phyloP scores from a whole-genome alignment of 1,140 invertebrate species.

The Caenorhabditis latens region DNA sequence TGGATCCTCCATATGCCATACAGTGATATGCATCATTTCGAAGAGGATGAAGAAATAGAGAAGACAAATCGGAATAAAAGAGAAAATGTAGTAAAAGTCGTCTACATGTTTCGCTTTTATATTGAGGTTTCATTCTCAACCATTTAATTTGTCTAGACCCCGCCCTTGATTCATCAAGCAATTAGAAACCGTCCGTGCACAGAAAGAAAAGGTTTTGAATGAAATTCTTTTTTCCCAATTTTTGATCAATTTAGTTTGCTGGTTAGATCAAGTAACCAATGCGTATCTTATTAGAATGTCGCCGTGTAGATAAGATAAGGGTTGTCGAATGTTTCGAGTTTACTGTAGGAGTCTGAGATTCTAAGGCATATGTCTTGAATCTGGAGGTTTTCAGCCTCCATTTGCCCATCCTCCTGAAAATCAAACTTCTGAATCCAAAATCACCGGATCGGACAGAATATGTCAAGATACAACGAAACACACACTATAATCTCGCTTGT shows the following conservation, averaged over 20 bases:
- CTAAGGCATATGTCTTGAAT: too few species aligned
- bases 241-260: background rate
- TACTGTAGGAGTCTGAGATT: too few species aligned
- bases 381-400: too few species aligned
- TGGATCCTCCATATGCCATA: background rate
- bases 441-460: too few species aligned
- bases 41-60: background rate
- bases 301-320: too few species aligned
- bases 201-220: background rate
- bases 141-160: slow-evolving; percentile 29
- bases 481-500: slow-evolving; percentile 31
- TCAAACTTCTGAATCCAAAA: too few species aligned
- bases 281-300: background rate
- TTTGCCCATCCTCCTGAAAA: too few species aligned
- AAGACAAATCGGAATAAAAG: background rate
- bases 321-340: too few species aligned
- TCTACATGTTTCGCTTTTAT: background rate
- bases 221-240: background rate
- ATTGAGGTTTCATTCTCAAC: background rate
- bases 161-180: background rate
- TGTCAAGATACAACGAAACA: background rate
- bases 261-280: background rate
- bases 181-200: slow-evolving; percentile 2
- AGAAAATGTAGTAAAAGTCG: background rate
- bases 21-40: background rate